Base-by-base conservation (phyloP, 1,140 invertebrate genomes). In the Yoshiicerus persimilis region DNA sequence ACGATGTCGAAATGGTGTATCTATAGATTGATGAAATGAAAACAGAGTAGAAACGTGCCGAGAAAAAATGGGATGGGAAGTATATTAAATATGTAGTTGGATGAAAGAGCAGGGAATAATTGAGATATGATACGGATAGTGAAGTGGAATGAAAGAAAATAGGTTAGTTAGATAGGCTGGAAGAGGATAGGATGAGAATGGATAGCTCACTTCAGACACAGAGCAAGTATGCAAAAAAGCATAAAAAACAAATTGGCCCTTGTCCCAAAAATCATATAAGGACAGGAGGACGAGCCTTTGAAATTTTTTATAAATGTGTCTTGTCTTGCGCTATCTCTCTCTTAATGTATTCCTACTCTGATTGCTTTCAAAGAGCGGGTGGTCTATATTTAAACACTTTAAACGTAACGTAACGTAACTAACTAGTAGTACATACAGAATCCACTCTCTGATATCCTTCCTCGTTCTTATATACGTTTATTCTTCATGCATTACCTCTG, bases 201-300 rank as follows among this genome's bases (percentile, higher is more conserved):
- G 75, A 80, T 80, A 80, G 75, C 75, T 80, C 6, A 80, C 27
- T 80, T 80, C 75, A 80, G 30, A 80, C 27, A 80, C 75, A 80
- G 75, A 80, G 75, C 75, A 80, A 80, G 34, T 80, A 80, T 80
- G 75, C 75, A 80, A 80, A 80, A 80, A 38, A n/a, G 75, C 75
- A 80, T 80, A 80, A 84, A 84, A 84, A 56, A 84, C 38, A 84
- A 84, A 32, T 84, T 84, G 83, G 83, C 83, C 83, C 38, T 32
- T 41, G 83, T 84, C 83, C 83, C 83, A 84, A 84, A 84, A 84
- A 56, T 84, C 83, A 84, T 84, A 84, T 84, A 84, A 84, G 83
- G 83, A 41, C 38, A 84, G 38, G 38, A 84, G 38, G 83, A 56
- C 83, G 83, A 84, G 32, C 83, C 75, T 80, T 80, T 80, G 75